A percentile compares a stretch with the other conserved stretches of the same genome.
phyloP scores from a whole-genome alignment of 2,797 vertebrate genomes.

The Botia almorhae region DNA sequence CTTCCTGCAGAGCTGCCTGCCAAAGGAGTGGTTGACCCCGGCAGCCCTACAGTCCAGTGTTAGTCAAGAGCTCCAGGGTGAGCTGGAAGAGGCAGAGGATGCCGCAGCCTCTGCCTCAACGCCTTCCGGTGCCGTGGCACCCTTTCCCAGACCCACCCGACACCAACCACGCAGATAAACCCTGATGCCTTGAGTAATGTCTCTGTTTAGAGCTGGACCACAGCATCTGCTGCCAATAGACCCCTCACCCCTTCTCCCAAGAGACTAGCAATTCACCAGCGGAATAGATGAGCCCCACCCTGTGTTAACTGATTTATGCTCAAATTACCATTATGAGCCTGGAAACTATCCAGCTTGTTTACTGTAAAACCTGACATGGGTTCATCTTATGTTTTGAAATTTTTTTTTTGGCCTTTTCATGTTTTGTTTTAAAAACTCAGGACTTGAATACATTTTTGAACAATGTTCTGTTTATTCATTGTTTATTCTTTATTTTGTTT shows the following conservation, averaged over 20 bases:
- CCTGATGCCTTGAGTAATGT: conserved; percentile 48
- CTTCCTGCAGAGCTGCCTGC: conserved; percentile 98
- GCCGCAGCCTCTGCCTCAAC: conserved; percentile 83
- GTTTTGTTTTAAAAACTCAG: conserved; percentile 77
- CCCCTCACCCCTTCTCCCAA: conserved; percentile 18
- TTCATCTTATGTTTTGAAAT: conserved; percentile 37
- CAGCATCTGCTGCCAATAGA: conserved; percentile 56
- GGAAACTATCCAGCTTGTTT: conserved; percentile 38
- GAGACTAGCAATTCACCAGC: conserved; percentile 68
- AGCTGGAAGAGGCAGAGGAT: conserved; percentile 91
- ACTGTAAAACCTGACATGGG: conserved; percentile 44
- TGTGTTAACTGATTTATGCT: conserved; percentile 23
- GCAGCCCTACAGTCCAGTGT: conserved; percentile 97
- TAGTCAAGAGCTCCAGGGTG: conserved; percentile 94
- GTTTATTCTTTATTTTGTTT: conserved; percentile 54
- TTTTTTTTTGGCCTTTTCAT: conserved; percentile 54
- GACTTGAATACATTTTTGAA: conserved; percentile 70
- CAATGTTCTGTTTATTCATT: conserved; percentile 57
- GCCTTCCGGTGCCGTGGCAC: conserved; percentile 61
- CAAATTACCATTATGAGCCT: conserved; percentile 18
- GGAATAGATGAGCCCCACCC: conserved; percentile 55
- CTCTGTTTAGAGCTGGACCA: conserved; percentile 46
- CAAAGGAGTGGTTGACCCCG: conserved; percentile 98
- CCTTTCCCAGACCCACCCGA: conserved; percentile 80
- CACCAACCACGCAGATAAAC: conserved; percentile 75